These are phyloP conservation scores for Accipiter virgatus DNA, from an alignment of 2,113 vertebrate species.

Conservation along the genomic window DNA sequence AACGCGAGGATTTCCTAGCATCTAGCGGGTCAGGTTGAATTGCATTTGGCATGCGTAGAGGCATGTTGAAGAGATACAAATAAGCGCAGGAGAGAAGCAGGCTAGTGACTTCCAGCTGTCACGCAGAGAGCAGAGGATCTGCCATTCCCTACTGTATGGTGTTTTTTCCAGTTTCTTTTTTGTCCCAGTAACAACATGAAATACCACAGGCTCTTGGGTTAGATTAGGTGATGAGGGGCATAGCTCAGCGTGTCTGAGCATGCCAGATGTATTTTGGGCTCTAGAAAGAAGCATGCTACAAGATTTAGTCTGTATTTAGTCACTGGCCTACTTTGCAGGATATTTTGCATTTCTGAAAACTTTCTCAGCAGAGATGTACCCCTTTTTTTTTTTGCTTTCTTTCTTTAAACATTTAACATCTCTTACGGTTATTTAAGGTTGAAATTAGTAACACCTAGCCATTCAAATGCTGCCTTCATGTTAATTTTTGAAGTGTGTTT, in stretches of 20 bases:
- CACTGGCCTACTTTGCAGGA: slow-evolving; percentile 37
- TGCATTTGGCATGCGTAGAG: not conserved
- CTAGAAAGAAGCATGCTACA: slow-evolving; percentile 2
- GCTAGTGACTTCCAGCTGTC: not conserved
- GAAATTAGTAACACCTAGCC: not conserved
- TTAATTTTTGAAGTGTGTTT: not conserved
- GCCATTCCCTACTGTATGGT: not conserved
- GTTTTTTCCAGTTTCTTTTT: not conserved
- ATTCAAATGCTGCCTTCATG: not conserved
- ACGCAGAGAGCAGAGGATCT: not conserved
- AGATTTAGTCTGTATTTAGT: slow-evolving; percentile 60
- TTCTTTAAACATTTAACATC: not conserved
- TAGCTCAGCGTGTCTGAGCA: not conserved
- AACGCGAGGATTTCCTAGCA: not conserved
- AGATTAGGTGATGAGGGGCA: slow-evolving; percentile 43
- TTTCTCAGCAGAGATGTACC: not conserved
- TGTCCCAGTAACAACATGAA: not conserved
- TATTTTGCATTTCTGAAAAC: slow-evolving; percentile 52
- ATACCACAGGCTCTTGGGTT: not conserved
- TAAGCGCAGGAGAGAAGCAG: not conserved
- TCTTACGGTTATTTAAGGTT: not conserved
- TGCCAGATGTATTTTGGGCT: slow-evolving; percentile 57
- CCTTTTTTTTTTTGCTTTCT: not conserved
- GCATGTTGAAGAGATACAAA: not conserved
- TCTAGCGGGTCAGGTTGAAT: not conserved